Evolutionary conservation across 2,797 vertebrate species (phyloP).

Genomic region (Eulemur rubriventer): DNA sequence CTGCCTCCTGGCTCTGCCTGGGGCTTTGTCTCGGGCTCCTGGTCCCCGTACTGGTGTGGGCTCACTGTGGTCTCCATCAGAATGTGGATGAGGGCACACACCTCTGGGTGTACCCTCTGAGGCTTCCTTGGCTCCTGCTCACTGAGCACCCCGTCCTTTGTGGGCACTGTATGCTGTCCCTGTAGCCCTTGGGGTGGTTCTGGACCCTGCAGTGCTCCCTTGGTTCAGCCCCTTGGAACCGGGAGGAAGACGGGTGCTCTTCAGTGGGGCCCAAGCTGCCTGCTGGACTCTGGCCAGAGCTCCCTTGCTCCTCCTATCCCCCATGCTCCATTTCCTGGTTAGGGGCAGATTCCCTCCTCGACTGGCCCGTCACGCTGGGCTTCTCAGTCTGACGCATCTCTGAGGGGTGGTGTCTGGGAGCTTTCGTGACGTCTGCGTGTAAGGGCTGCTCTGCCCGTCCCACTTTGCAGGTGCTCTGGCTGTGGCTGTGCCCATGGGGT

Average conservation of each 20-base stretch:
- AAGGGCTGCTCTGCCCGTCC: not conserved
- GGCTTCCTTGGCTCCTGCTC: not conserved
- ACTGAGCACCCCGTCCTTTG: not conserved
- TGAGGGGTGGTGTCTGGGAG: accelerated
- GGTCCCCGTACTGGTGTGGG: not conserved
- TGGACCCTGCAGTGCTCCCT: not conserved
- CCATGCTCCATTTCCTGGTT: not conserved
- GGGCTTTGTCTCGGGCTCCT: not conserved
- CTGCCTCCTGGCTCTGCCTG: not conserved
- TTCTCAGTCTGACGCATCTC: not conserved
- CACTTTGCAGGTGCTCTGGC: not conserved
- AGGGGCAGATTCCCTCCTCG: not conserved
- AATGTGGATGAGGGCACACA: not conserved
- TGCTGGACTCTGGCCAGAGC: not conserved
- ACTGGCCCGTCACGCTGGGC: not conserved
- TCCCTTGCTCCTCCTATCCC: not conserved
- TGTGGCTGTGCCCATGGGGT: too few relatives aligned
- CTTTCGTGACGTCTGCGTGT: not conserved
- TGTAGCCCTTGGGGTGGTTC: not conserved
- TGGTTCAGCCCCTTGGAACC: not conserved
- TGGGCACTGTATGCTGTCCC: not conserved
- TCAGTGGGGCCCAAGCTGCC: not conserved
- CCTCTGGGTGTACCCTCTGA: too few relatives aligned
- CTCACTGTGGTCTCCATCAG: not conserved
- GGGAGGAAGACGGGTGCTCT: not conserved